Base-by-base conservation (phyloP, 2,888 invertebrate species). In the Drosophila formosana region DNA sequence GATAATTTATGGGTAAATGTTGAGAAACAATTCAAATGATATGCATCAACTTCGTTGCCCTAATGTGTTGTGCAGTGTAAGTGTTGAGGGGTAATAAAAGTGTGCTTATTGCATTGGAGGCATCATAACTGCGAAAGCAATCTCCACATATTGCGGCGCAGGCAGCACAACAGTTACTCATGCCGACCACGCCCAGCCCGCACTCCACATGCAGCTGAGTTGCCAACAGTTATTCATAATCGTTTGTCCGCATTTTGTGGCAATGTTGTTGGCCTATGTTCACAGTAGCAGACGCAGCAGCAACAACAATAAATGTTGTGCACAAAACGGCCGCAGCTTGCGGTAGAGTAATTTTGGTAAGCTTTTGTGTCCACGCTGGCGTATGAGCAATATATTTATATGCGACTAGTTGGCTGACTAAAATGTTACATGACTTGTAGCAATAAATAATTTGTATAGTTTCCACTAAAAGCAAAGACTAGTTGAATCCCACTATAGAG, bases 211-310 rank as follows among this genome's bases (percentile, higher is more conserved):
- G 32, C 49, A n/a, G 49, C 7, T 45, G 50, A 51, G 46, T 26
- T 60, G 23, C 45, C 63, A 61, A 53, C 68, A 82, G 85, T 78
- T 85, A 87, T 85, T 89, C 80, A 88, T 88, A 88, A 88, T 82
- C 80, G 85, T 88, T 83, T 83, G 87, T 76, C 76, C 75, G 70
- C 74, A 73, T 46, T 72, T 72, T 75, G 70, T 72, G 70, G 64
- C 46, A 62, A 65, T 57, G 57, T 64, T 72, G 64, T 57, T 58
- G 57, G 60, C 58, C 73, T 70, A 60, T 80, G 78, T 62, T 66
- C 56, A 70, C 68, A 66, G 46, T 61, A 52, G 41, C 45, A 51
- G 47, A 30, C 56, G 9, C 34, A 9, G 47, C 63, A 52, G 41
- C 45, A 51, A 46, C 34, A 62, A 55, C 51, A 62, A 61, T 53